phyloP scores from a whole-genome alignment of 2,113 vertebrate genomes.

The Microtus richardsoni region DNA sequence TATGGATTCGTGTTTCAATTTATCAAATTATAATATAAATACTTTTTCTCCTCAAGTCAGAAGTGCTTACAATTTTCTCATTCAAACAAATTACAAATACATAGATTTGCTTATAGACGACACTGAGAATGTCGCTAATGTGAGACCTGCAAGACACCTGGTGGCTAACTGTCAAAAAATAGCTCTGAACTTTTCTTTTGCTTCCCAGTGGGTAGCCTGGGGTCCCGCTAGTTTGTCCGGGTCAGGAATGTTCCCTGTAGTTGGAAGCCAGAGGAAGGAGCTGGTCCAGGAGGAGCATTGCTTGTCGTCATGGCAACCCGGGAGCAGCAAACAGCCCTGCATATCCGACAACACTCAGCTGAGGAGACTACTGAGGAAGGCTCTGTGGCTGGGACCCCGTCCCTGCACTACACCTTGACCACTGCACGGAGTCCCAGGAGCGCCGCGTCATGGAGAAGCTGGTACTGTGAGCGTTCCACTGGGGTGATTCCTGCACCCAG shows the following conservation, averaged over 20 bases:
- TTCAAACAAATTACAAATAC: background rate
- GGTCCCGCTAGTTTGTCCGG: rapidly evolving
- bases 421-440: background rate
- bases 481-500: background rate
- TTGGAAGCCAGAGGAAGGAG: background rate
- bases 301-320: slow-evolving; percentile 70
- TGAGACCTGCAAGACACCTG: background rate
- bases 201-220: background rate
- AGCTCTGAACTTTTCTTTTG: background rate
- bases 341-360: rapidly evolving
- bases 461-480: slow-evolving; percentile 1
- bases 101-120: background rate
- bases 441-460: slow-evolving; percentile 20
- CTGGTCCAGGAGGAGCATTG: slow-evolving; percentile 28
- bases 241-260: background rate
- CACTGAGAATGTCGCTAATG: background rate
- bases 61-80: background rate
- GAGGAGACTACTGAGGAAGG: background rate
- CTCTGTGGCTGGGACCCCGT: background rate
- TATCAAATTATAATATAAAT: background rate
- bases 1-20: background rate
- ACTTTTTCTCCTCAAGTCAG: background rate
- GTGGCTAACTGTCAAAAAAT: rapidly evolving
- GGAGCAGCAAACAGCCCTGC: slow-evolving; percentile 26
- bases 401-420: too few relatives aligned